Evolutionary conservation across 2,113 vertebrate species (phyloP).

Genomic region (Carassius carassius): DNA sequence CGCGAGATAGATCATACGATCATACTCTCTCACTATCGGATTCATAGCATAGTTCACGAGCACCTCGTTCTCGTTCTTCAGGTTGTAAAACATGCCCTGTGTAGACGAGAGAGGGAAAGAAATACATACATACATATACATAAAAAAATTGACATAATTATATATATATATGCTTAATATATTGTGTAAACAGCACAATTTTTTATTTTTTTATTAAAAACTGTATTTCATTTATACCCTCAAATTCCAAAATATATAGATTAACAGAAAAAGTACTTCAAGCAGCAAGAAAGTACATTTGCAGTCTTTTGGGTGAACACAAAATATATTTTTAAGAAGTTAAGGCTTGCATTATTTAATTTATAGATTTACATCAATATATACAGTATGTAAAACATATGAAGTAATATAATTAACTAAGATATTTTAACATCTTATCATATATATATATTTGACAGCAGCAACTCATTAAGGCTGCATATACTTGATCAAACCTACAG

Average conservation of each 20-base stretch:
- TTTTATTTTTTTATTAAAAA: background rate
- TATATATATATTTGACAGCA: too few relatives aligned
- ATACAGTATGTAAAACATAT: too few relatives aligned
- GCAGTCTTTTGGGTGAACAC: background rate
- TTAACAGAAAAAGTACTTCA: background rate
- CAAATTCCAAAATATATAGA: background rate
- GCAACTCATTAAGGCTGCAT: background rate
- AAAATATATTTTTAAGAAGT: background rate
- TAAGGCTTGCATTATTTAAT: too few relatives aligned
- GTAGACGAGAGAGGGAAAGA: background rate
- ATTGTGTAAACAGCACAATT: background rate
- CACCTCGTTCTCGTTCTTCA: constrained; percentile 68
- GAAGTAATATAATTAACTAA: too few relatives aligned
- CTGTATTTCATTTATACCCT: background rate
- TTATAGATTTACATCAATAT: too few relatives aligned
- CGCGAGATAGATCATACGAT: constrained; percentile 91
- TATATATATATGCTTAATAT: background rate
- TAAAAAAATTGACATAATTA: background rate
- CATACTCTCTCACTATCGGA: constrained; percentile 81
- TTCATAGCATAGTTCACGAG: constrained; percentile 79
- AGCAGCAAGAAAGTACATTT: background rate
- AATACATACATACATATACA: background rate
- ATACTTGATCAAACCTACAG: too few relatives aligned
- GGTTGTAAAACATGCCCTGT: constrained; percentile 90
- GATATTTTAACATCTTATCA: too few relatives aligned